Evolutionary conservation across 23 tunicate species (phyloP), one percentile per base, ranked within the genome.

Genomic region (Corella eumyota): DNA sequence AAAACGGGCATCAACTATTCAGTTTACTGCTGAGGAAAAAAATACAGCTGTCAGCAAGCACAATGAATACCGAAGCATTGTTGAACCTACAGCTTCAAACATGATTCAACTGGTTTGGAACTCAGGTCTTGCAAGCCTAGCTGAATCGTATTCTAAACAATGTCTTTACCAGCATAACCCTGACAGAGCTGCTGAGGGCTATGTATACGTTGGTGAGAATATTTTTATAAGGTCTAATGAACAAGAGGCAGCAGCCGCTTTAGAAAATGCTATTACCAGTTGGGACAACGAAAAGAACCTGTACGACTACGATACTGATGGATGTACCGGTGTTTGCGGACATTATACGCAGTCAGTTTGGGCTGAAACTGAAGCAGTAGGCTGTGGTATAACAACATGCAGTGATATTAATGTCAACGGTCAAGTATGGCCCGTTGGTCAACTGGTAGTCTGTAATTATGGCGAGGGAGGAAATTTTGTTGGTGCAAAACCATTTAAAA

Each of bases 91-190:
- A 15, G 70, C 86, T 1, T 45, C 31, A 34, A 49, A 78, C 34
- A 78, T 78, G 86, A 54, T 78, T 25, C 33, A 78, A 44, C 62
- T 78, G 76, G 17, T n/a, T 33, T 78, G 86, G 86, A 54, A 70
- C 63, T 36, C 55, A 46, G 44, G 26, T 4, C 70, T 78, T 1
- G 76, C 36, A 9, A 32, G 48, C 13, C n/a, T 65, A 9, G 86
- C 90, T 0, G 34, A 60, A 20, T 49, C 30, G 4, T 71, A 80
- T 55, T 63, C 90, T 4, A 64, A 66, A 27, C 57, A 65, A 45
- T 80, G 90, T 32, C 19, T 80, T 13, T 80, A 47, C 47, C 62
- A 56, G 6, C 90, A 80, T 57, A 80, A 61, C 46, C 30, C 55
- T 2, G 71, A 35, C 26, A 55, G 65, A 1, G 19, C 22, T 34